Evolutionary conservation across 2,797 vertebrate genomes (phyloP).

Genomic region (Sardinella longiceps): DNA sequence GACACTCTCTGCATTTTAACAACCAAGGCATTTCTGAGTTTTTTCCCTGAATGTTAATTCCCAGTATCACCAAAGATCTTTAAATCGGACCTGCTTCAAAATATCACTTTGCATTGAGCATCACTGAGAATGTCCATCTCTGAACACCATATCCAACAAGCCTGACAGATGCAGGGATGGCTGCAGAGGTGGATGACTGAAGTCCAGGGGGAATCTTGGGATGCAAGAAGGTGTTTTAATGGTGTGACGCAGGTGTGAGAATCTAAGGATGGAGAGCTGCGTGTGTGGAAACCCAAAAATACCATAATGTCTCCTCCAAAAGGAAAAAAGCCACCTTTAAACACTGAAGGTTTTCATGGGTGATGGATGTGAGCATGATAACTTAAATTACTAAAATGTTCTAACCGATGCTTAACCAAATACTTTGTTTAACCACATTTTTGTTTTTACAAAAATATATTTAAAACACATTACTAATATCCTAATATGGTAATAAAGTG

Average conservation of each 20-base stretch:
- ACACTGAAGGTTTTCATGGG: neutral
- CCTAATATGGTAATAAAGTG: too few relatives aligned
- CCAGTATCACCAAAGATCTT: too few relatives aligned
- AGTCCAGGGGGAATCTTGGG: neutral
- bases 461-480: neutral
- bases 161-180: neutral
- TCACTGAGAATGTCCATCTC: neutral
- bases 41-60: too few relatives aligned
- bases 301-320: neutral
- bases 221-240: neutral
- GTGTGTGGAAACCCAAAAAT: slow-evolving; percentile 16
- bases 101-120: neutral
- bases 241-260: slow-evolving; percentile 49
- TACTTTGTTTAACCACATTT: neutral
- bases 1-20: neutral
- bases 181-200: neutral
- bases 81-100: too few relatives aligned
- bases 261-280: neutral
- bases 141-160: neutral
- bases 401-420: neutral
- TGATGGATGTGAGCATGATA: neutral
- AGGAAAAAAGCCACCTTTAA: neutral
- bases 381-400: neutral
- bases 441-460: neutral
- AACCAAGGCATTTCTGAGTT: neutral